These are phyloP conservation scores for Proisotoma minuta DNA, from an alignment of 2,888 invertebrate genomes.

Conservation along the genomic window DNA sequence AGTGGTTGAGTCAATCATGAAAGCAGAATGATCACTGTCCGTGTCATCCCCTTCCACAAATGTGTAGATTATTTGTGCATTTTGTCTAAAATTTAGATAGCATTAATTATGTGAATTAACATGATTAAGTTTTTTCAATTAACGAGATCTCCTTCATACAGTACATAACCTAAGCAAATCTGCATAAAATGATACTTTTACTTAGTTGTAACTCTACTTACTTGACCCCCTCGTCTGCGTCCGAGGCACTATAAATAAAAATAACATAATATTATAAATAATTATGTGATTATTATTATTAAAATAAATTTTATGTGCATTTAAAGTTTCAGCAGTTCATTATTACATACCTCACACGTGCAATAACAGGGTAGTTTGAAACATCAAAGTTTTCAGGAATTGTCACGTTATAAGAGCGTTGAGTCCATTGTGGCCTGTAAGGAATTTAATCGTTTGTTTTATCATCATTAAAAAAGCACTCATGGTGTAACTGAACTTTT, in stretches of 20 bases:
- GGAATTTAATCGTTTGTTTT: constrained; percentile 6
- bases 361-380: constrained; percentile 75
- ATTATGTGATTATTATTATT: background rate
- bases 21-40: constrained; percentile 55
- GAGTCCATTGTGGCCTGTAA: constrained; percentile 75
- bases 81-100: constrained; percentile 91
- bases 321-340: no score
- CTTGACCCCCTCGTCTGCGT: no score
- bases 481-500: no score
- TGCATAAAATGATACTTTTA: no score
- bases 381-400: constrained; percentile 86
- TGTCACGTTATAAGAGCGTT: constrained; percentile 79
- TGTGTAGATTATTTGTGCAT: constrained; percentile 63
- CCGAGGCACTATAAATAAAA: no score
- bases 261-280: background rate
- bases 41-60: constrained; percentile 51
- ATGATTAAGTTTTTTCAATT: no score
- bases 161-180: no score
- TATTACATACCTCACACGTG: constrained; percentile 60
- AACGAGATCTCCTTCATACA: no score
- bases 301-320: no score
- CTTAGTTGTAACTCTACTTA: no score
- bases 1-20: constrained; percentile 84
- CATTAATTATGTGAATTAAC: no score
- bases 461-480: background rate